Evolutionary conservation across 2,797 vertebrate species (phyloP).

Genomic region (Siniperca obscura): DNA sequence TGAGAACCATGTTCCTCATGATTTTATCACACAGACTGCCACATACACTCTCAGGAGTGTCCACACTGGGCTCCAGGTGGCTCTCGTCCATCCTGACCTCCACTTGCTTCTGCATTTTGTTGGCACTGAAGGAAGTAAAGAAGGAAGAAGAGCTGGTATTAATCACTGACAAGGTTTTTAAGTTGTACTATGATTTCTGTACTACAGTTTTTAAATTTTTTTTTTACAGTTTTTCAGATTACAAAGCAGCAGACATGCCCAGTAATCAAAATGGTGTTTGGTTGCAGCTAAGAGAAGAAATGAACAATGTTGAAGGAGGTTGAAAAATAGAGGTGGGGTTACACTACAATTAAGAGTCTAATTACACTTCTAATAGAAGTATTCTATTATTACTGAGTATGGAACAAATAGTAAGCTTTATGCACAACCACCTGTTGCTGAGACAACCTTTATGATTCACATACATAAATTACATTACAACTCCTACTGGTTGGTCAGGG

Average conservation of each 20-base stretch:
- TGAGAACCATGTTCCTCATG: conserved; percentile 93
- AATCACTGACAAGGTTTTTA: neutral
- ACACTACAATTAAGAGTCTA: neutral
- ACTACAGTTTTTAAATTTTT: neutral
- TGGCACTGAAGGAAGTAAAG: conserved; percentile 83
- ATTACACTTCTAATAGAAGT: neutral
- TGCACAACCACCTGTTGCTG: neutral
- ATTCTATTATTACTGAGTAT: neutral
- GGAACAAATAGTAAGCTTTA: neutral
- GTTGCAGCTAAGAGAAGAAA: neutral
- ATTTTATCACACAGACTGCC: conserved; percentile 88
- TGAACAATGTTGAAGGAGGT: neutral
- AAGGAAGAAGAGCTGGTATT: neutral
- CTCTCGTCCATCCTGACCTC: conserved; percentile 95
- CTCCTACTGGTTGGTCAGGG: neutral
- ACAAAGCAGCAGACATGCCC: neutral
- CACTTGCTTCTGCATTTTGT: conserved; percentile 94
- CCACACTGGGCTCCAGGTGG: conserved; percentile 85
- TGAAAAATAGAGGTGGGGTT: neutral
- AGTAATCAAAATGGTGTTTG: neutral
- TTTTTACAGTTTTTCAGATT: neutral
- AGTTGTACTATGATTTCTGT: neutral
- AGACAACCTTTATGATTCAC: neutral
- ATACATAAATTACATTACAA: neutral
- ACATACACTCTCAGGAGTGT: conserved; percentile 78